Evolutionary conservation across 1,140 invertebrate genomes (phyloP).

Genomic region (Zaprionus vittiger): DNA sequence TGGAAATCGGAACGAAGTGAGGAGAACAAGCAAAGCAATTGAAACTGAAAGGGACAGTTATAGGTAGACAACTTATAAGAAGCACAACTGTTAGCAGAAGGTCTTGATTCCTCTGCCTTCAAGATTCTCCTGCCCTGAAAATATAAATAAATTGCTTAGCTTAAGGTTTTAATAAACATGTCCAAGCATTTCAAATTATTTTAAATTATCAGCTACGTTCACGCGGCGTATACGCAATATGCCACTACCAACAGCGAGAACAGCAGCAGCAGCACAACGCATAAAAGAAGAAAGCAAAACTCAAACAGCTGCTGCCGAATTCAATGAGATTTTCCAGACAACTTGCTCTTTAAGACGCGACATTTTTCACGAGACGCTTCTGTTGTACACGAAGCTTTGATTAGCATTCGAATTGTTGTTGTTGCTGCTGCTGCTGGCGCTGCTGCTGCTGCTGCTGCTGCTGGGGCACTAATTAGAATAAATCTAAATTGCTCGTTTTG

Average conservation of each 20-base stretch:
- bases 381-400: slow-evolving; percentile 49
- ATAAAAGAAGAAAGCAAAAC: slow-evolving; percentile 15
- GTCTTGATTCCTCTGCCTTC: neutral
- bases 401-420: slow-evolving; percentile 72
- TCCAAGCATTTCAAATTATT: slow-evolving; percentile 36
- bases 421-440: slow-evolving; percentile 28
- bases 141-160: slow-evolving; percentile 1
- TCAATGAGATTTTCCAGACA: slow-evolving; percentile 71
- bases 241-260: slow-evolving; percentile 1
- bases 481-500: slow-evolving; percentile 80
- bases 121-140: neutral
- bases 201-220: slow-evolving; percentile 19
- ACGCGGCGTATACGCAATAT: slow-evolving; percentile 32
- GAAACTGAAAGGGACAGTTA: neutral
- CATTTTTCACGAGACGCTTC: slow-evolving; percentile 66
- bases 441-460: slow-evolving; percentile 30
- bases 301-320: slow-evolving; percentile 58
- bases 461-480: slow-evolving; percentile 73
- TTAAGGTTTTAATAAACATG: slow-evolving; percentile 8
- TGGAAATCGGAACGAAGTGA: neutral
- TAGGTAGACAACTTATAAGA: no score
- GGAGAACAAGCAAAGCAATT: neutral
- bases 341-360: slow-evolving; percentile 72
- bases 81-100: no score
- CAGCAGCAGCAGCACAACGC: neutral